Conservation (phyloP, 2,797 vertebrate species). For the Leuciscus waleckii region DNA sequence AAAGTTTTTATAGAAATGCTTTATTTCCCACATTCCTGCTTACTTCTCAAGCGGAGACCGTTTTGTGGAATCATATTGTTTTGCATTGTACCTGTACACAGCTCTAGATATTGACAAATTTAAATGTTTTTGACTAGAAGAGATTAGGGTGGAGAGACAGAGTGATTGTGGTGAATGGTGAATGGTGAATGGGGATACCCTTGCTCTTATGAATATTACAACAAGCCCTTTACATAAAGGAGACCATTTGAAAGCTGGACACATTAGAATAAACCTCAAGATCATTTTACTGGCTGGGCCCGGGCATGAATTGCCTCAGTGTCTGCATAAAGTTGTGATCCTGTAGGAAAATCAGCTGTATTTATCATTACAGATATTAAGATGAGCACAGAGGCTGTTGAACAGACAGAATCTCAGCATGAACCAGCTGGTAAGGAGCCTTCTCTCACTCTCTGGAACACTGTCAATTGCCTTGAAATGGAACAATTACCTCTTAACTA, state of each 20-base stretch:
- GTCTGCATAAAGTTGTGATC: conserved; percentile 82
- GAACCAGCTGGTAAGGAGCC: conserved; percentile 88
- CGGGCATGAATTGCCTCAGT: conserved; percentile 74
- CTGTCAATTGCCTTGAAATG: background rate
- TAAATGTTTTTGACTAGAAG: conserved; percentile 60
- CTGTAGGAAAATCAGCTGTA: conserved; percentile 91
- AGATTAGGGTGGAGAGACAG: conserved; percentile 56
- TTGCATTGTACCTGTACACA: conserved; percentile 45
- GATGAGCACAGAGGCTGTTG: conserved; percentile 91
- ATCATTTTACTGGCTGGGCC: conserved; percentile 85
- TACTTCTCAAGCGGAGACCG: conserved; percentile 32
- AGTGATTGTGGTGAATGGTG: conserved; percentile 53
- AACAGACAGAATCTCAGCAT: conserved; percentile 83
- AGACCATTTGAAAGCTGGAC: conserved; percentile 84
- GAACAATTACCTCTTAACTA: background rate
- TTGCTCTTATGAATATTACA: conserved; percentile 89
- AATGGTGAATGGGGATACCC: conserved; percentile 65
- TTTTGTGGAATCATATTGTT: conserved; percentile 53
- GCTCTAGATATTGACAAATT: conserved; percentile 50
- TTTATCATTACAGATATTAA: conserved; percentile 93
- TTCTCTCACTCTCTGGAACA: conserved; percentile 18
- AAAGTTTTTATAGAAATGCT: conserved; percentile 17
- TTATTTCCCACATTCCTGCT: background rate
- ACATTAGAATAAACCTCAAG: conserved; percentile 88
- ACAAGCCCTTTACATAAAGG: conserved; percentile 74